Base-by-base conservation (phyloP, 64 coral and sea anemone species). In the Dendrophyllia cribrosa region DNA sequence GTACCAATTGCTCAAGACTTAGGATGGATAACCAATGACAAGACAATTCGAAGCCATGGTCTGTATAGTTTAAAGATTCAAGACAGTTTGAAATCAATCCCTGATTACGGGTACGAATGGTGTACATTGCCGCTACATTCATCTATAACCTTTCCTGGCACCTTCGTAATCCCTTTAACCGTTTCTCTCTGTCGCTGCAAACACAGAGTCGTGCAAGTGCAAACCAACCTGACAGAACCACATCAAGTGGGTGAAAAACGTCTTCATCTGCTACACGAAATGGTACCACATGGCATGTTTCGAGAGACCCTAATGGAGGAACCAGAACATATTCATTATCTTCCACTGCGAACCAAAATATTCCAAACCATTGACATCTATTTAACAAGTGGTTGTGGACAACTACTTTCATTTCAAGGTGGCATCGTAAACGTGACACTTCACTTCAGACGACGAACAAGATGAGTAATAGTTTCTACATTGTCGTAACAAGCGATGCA, bases 381-480 rank as follows among this genome's bases (percentile, higher is more conserved):
- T 58, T 82, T 82, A 82, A 82, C 79, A 19, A 62, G 56, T 21
- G 43, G 79, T 82, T 82, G 56, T 82, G 79, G 79, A 2, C 9
- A 26, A 6, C 4, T 15, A 9, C 53, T 82, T 24, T 82, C 56
- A 66, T 82, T 66, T 66, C 23, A 23, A 34, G 55, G 23, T 11
- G 53, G 79, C 6, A 82, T 66, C 12, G 24, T 62, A 16, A 82
- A 61, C 61, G 53, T 82, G 12, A n/a, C n/a, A 61, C 79, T 61
- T 25, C 53, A 63, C 19, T 82, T 60, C 14, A 20, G 17, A 3
- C 79, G 55, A 19, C 55, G 16, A 20, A 23, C 11, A 82, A 19
- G 6, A 82, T 82, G 79, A 82, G 9, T 12, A 66, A 82, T 20
- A 82, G 61, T 82, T 82, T 82, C 25, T 34, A 82, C 59, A 67